phyloP scores from a whole-genome alignment of 2,888 invertebrate genomes.

The Therioaphis trifolii region DNA sequence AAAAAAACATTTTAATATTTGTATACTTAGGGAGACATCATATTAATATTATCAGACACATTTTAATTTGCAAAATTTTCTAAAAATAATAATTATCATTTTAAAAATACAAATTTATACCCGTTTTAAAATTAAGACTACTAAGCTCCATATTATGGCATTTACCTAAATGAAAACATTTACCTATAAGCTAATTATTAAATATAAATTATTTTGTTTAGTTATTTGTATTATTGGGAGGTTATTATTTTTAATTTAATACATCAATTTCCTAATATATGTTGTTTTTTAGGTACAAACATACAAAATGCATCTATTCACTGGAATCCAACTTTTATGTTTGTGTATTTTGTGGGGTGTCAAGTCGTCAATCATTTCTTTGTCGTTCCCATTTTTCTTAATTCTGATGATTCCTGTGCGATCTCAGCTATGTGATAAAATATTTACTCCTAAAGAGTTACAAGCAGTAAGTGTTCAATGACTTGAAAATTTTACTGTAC shows the following conservation, averaged over 20 bases:
- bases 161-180: no score
- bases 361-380: conserved; percentile 88
- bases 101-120: no score
- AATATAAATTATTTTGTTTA: no score
- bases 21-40: no score
- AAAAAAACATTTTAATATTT: no score
- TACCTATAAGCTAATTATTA: no score
- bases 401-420: conserved; percentile 91
- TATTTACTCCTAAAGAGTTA: conserved; percentile 85
- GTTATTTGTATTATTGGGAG: no score
- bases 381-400: conserved; percentile 94
- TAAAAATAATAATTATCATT: no score
- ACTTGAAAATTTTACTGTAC: conserved; percentile 41
- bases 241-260: neutral
- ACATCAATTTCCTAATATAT: neutral
- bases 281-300: conserved; percentile 79
- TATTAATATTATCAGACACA: no score
- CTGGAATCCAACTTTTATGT: conserved; percentile 84
- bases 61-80: no score
- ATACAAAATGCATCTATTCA: conserved; percentile 91
- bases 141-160: no score
- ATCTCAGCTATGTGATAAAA: conserved; percentile 74
- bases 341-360: conserved; percentile 85
- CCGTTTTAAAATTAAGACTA: no score
- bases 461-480: conserved; percentile 77